Base-by-base conservation (phyloP, 2,888 invertebrate species). In the Cosmia pyralina region DNA sequence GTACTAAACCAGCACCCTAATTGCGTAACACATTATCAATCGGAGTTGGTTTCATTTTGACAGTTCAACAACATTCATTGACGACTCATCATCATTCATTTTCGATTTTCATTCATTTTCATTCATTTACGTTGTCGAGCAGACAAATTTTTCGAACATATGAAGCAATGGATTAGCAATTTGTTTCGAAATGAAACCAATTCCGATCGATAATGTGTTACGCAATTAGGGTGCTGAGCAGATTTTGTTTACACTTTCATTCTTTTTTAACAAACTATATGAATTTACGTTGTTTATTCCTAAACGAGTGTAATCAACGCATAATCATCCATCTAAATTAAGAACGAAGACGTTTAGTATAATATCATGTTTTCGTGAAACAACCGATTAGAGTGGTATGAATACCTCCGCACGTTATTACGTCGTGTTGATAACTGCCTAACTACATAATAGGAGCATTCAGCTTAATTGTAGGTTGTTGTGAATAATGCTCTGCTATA, bases 351-450 rank as follows among this genome's bases (percentile, higher is more conserved):
- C 55, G 53, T 68, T 69, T 46, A 46, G 19, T 68, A 38, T 38
- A 44, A 44, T 55, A 46, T 38, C 19, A 19, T 15, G 53, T 53
- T 69, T 44, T 67, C 52, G n/a, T 34, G 22, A 38, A 22, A 34
- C 22, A 57, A 11, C 38, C 19, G 22, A 69, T 69, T 57, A 22
- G 2, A 34, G 22, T 38, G 10, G 11, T 48, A n/a, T 22, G 38
- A 57, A 57, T 57, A n/a, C 28, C 46, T 28, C 38, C 48, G 15
- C 38, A 69, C 38, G 38, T 48, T 48, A 69, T 55, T 19, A 48
- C 7, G 11, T 11, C 34, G n/a, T 50, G 22, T 28, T 57, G 48
- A 34, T 38, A 64, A 11, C 50, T n/a, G 34, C 34, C 15, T n/a
- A 2, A 15, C n/a, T 64, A 38, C 28, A 2, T 38, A 34, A 64